Evolutionary conservation across 2,888 invertebrate species (phyloP), one percentile per base, ranked within the genome.

Genomic region (Tenthredo distinguenda): DNA sequence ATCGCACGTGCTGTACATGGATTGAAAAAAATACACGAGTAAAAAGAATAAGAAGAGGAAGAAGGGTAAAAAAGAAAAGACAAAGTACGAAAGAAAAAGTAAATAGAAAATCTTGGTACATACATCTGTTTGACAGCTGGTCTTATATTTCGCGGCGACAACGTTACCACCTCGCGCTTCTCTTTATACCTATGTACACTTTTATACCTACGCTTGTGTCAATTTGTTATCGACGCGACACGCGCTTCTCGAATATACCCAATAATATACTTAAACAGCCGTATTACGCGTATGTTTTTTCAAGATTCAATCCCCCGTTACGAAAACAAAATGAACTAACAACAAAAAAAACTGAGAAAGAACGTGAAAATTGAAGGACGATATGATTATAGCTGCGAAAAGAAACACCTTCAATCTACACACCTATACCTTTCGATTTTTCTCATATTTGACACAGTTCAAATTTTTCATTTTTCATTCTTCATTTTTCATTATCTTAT

Each of bases 51-150:
- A 55, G n/a, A n/a, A n/a, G 6, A n/a, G n/a, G 0, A n/a, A n/a
- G n/a, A 55, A 31, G 21, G 21, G 31, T 2, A 2, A 65, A 65
- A 31, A 21, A 15, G 3, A 6, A 18, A 31, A 68, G 5, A 55
- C 18, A 55, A 6, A n/a, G 6, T 18, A 26, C 0, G 18, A 62
- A 12, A 26, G 12, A 21, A 21, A 21, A 9, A 26, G 26, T 26
- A 62, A 12, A 62, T 58, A 62, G 21, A 62, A 74, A 26, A 31
- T 40, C 18, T 31, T 26, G 10, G 15, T 43, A 74, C 43, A 74
- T 43, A 74, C 72, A 74, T 74, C 40, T 74, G 62, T 62, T 62
- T 62, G 62, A 62, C 62, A 62, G 62, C 62, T 62, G 62, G 62
- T 62, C 21, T 62, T 62, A 62, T 26, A 62, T 62, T 62, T 62